Percentiles rank a stretch among this genome's conserved stretches.
phyloP scores from a whole-genome alignment of 2,888 invertebrate genomes.

The Noctua comes region DNA sequence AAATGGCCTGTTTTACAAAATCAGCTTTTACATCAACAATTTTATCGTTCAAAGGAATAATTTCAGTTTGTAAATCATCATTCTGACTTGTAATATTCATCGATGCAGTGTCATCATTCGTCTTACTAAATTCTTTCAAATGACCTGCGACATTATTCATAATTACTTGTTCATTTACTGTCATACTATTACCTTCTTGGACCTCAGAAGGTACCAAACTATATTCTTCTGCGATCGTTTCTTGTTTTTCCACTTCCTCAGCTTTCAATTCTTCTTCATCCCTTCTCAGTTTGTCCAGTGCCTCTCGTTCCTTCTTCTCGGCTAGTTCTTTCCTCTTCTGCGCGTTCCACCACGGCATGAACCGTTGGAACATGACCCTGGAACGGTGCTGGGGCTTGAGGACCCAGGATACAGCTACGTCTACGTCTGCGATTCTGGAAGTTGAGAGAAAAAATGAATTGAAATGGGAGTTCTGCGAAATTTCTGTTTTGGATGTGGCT shows the following conservation, averaged over 20 bases:
- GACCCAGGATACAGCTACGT: slow-evolving; percentile 87
- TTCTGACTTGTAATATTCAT: slow-evolving; percentile 5
- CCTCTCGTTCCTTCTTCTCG: slow-evolving; percentile 77
- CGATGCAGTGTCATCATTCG: not conserved
- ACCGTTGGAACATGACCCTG: slow-evolving; percentile 87
- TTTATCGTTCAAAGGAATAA: slow-evolving; percentile 50
- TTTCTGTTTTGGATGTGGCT: not conserved
- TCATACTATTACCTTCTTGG: not conserved
- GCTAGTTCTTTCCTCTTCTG: slow-evolving; percentile 81
- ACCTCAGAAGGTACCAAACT: not conserved
- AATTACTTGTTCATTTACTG: slow-evolving; percentile 6
- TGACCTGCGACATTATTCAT: not conserved
- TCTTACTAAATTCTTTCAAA: not conserved
- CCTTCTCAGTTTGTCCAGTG: slow-evolving; percentile 60
- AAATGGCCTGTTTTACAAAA: slow-evolving; percentile 28
- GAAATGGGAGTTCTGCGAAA: not conserved
- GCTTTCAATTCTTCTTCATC: slow-evolving; percentile 41
- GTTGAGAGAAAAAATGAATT: not conserved
- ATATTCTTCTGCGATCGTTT: not conserved
- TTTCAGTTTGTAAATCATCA: slow-evolving; percentile 16
- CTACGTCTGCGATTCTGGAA: slow-evolving; percentile 87
- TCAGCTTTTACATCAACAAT: slow-evolving; percentile 4
- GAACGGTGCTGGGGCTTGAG: slow-evolving; percentile 87
- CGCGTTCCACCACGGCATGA: slow-evolving; percentile 88
- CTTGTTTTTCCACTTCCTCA: slow-evolving; percentile 9